Percentiles rank a stretch among this genome's conserved stretches.
Evolutionary conservation across 35 echinoderm and acorn worm genomes (phyloP).

Genomic region (Apostichopus japonicus): DNA sequence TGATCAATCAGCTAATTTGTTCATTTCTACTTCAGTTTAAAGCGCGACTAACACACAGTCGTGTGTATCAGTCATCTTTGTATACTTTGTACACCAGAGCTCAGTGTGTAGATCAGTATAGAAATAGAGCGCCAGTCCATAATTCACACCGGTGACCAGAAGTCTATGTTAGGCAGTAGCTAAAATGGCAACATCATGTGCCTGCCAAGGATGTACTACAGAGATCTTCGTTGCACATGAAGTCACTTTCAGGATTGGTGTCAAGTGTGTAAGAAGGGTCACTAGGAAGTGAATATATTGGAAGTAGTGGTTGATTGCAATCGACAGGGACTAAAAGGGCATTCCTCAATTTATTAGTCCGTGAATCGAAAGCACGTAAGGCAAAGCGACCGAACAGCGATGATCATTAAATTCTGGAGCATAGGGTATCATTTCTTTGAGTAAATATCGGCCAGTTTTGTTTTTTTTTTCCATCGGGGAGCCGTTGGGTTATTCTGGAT

Average conservation of each 20-base stretch:
- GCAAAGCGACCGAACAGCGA: no score
- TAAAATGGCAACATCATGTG: not conserved
- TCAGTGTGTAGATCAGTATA: not conserved
- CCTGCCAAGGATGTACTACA: not conserved
- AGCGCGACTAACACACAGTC: not conserved
- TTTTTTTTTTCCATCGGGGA: no score
- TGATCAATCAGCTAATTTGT: not conserved
- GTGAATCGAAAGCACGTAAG: no score
- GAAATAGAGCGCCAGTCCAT: not conserved
- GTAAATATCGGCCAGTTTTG: no score
- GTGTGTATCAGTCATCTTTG: not conserved
- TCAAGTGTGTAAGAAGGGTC: not conserved
- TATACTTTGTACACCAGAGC: no score
- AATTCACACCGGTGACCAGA: not conserved
- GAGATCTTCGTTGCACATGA: not conserved
- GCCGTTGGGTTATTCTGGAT: no score
- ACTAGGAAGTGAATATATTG: not conserved
- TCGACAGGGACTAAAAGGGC: not conserved
- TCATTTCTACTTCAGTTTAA: not conserved
- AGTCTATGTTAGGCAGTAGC: not conserved
- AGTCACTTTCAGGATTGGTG: not conserved
- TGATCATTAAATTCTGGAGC: no score
- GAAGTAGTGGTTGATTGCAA: not conserved
- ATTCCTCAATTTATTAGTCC: not conserved
- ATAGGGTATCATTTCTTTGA: no score